These are phyloP conservation scores for Sminthopsis crassicaudata DNA, from an alignment of 2,113 vertebrate species.

Conservation along the genomic window DNA sequence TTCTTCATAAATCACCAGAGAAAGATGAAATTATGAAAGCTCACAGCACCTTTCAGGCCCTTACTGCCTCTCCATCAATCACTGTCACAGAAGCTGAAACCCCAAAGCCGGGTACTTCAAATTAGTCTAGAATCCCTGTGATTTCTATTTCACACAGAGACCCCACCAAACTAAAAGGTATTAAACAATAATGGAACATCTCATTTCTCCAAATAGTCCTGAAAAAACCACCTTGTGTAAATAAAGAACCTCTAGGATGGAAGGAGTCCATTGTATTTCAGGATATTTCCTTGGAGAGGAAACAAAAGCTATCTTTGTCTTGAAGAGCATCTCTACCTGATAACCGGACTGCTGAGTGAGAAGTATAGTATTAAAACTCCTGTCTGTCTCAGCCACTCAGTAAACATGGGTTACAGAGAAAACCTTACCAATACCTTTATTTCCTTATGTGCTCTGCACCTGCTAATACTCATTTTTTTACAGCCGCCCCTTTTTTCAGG, in stretches of 20 bases:
- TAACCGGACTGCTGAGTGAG: accelerated
- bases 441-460: background rate
- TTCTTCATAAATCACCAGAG: slow-evolving; percentile 54
- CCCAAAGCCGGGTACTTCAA: background rate
- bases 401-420: accelerated
- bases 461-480: slow-evolving; percentile 14
- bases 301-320: background rate
- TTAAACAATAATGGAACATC: background rate
- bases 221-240: slow-evolving; percentile 20
- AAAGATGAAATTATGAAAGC: slow-evolving; percentile 18
- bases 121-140: background rate
- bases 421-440: slow-evolving; percentile 50
- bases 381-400: background rate
- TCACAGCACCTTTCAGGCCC: slow-evolving; percentile 8
- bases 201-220: background rate
- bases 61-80: background rate
- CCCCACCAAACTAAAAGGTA: background rate
- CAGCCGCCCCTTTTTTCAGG: background rate
- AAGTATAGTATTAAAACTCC: background rate
- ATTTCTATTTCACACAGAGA: background rate
- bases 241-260: background rate
- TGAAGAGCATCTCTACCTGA: background rate
- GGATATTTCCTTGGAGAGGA: accelerated
- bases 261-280: slow-evolving; percentile 17
- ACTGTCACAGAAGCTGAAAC: background rate